These are phyloP conservation scores for Aromia moschata DNA, from an alignment of 2,888 invertebrate species.

Conservation along the genomic window DNA sequence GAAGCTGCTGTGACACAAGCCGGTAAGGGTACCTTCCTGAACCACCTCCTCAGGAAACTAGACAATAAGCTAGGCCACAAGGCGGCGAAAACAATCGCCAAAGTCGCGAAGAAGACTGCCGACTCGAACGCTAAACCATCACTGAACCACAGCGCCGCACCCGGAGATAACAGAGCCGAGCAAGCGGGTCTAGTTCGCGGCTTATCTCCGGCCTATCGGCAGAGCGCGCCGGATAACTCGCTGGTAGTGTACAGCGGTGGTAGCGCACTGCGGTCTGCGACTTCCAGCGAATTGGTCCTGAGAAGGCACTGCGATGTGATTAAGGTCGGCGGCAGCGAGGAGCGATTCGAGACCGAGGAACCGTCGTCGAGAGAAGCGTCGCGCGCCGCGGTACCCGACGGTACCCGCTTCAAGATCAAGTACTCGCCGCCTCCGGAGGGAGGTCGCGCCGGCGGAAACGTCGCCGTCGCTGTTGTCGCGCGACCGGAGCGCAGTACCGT, in stretches of 20 bases:
- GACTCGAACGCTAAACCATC: not conserved
- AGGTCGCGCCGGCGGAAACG: slow-evolving; percentile 19
- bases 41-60: slow-evolving; percentile 28
- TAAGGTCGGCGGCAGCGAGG: too few relatives aligned
- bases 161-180: too few relatives aligned
- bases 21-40: slow-evolving; percentile 27
- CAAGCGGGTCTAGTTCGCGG: too few relatives aligned
- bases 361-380: too few relatives aligned
- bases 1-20: slow-evolving; percentile 11
- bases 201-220: slow-evolving; percentile 34
- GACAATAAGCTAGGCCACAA: slow-evolving; percentile 39
- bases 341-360: slow-evolving; percentile 30
- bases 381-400: too few relatives aligned
- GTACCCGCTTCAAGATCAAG: slow-evolving; percentile 48
- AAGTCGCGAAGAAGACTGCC: slow-evolving; percentile 27
- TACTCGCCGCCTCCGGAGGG: slow-evolving; percentile 52
- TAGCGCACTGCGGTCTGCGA: slow-evolving; percentile 17
- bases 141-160: too few relatives aligned
- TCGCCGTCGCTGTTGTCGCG: slow-evolving; percentile 18
- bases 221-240: slow-evolving; percentile 25
- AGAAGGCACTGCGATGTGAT: slow-evolving; percentile 33
- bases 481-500: not conserved
- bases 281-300: slow-evolving; percentile 28
- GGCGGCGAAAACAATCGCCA: slow-evolving; percentile 31
- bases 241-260: slow-evolving; percentile 22